Conservation (phyloP, 2,797 vertebrate species). For the Menidia menidia region DNA sequence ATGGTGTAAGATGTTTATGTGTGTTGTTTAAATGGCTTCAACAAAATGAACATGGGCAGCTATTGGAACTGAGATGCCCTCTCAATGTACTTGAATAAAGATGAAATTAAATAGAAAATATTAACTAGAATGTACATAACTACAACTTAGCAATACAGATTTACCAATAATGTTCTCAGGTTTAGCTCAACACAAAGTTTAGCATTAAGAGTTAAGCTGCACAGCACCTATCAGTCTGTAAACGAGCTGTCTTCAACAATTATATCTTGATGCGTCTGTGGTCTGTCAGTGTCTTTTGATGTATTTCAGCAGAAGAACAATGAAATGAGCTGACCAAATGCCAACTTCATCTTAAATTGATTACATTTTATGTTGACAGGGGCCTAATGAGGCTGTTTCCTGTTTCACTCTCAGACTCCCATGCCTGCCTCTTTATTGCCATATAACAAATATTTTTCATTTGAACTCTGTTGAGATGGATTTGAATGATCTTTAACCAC, state of each 20-base stretch:
- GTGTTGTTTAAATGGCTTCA: neutral
- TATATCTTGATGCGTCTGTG: neutral
- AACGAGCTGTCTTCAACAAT: neutral
- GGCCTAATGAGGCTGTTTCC: constrained; percentile 27
- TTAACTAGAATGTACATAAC: neutral
- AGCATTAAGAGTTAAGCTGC: neutral
- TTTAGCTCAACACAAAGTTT: constrained; percentile 7
- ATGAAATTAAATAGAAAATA: neutral
- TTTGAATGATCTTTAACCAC: constrained; percentile 35
- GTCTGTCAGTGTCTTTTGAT: neutral
- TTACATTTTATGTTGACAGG: neutral
- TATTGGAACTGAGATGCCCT: neutral
- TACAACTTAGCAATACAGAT: neutral
- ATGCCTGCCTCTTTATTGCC: constrained; percentile 25
- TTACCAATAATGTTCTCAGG: neutral
- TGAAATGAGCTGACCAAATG: neutral
- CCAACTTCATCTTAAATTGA: constrained; percentile 10
- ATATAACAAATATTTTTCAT: constrained; percentile 36
- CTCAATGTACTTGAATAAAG: neutral
- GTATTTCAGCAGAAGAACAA: neutral
- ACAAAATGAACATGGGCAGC: neutral
- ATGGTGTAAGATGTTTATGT: neutral
- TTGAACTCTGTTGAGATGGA: constrained; percentile 42
- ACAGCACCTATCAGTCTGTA: neutral
- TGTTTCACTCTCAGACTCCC: constrained; percentile 11